phyloP scores from a whole-genome alignment of 2,113 vertebrate genomes.

The Ifrita kowaldi region DNA sequence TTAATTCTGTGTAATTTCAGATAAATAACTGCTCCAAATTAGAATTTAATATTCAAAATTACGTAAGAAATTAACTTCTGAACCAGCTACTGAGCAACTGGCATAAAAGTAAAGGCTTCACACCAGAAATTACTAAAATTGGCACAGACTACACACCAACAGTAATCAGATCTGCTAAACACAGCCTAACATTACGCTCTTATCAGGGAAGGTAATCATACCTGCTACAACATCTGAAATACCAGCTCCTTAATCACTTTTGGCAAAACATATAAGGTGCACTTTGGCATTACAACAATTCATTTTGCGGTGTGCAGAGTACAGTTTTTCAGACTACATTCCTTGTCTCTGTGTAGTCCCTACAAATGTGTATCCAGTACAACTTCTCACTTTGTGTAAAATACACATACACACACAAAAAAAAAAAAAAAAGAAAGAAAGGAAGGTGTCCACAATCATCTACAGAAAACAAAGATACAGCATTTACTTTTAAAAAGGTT shows the following conservation, averaged over 20 bases:
- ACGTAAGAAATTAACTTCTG: not conserved
- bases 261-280: not conserved
- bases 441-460: not conserved
- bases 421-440: not conserved
- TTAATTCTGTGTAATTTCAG: not conserved
- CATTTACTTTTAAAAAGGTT: not conserved
- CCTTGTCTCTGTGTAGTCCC: not conserved
- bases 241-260: not conserved
- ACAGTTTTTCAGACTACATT: not conserved
- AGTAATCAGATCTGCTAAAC: constrained; percentile 1
- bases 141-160: not conserved
- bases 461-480: not conserved
- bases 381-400: not conserved
- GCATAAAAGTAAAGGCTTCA: not conserved
- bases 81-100: not conserved
- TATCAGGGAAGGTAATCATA: not conserved
- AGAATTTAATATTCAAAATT: not conserved
- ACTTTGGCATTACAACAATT: not conserved
- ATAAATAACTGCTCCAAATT: not conserved
- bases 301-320: not conserved
- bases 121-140: not conserved
- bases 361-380: not conserved
- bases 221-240: not conserved
- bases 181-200: not conserved
- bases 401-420: not conserved